A percentile compares a stretch with the other conserved stretches of the same genome.
Evolutionary conservation across 2,113 vertebrate genomes (phyloP).

Genomic region (Leuciscus idus): DNA sequence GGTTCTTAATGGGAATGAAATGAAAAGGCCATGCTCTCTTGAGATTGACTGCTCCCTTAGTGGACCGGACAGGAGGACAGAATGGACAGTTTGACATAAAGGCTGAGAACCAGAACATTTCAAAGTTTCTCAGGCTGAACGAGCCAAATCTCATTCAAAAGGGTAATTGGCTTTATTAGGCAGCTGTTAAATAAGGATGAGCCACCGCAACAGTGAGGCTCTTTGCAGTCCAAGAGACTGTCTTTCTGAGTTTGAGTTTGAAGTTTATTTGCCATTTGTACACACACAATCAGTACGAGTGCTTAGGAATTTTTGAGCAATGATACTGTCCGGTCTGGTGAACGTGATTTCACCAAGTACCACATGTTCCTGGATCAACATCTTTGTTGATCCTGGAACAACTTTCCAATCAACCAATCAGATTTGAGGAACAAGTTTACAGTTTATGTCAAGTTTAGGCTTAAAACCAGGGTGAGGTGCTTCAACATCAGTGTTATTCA

Average conservation of each 20-base stretch:
- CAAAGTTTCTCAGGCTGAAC: slow-evolving; percentile 22
- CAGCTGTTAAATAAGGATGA: slow-evolving; percentile 30
- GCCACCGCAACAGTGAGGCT: not conserved
- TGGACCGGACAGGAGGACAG: not conserved
- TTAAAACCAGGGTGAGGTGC: no score
- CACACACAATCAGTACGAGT: not conserved
- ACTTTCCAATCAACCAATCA: no score
- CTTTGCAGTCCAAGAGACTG: not conserved
- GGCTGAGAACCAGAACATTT: slow-evolving; percentile 24
- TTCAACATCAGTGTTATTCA: no score
- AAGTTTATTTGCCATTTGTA: not conserved
- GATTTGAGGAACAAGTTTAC: no score
- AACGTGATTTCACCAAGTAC: no score
- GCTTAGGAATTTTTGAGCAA: not conserved
- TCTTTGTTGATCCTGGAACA: no score
- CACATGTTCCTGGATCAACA: no score
- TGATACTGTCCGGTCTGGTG: no score
- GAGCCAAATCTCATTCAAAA: slow-evolving; percentile 36
- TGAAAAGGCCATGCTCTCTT: not conserved
- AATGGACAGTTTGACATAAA: slow-evolving; percentile 13
- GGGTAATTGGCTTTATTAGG: slow-evolving; percentile 51
- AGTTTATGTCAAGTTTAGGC: no score
- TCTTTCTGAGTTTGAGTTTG: not conserved
- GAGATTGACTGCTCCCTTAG: not conserved
- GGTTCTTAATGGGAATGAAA: not conserved